These are phyloP conservation scores for Bombus polaris DNA, from an alignment of 1,140 invertebrate species.

Conservation along the genomic window DNA sequence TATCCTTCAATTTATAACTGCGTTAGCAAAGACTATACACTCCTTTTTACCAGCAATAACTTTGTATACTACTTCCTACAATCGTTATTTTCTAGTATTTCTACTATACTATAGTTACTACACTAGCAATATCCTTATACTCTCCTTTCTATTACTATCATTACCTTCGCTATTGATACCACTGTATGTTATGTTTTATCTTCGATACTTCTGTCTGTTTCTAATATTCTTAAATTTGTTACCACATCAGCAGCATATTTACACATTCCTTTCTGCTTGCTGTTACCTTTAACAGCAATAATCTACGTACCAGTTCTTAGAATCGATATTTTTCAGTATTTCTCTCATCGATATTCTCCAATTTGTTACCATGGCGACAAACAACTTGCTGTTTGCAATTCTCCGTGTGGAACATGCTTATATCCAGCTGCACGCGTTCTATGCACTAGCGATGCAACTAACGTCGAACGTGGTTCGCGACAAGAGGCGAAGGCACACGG, in stretches of 20 bases:
- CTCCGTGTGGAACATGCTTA: neutral
- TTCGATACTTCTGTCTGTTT: too few relatives aligned
- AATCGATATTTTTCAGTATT: neutral
- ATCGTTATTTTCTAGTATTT: neutral
- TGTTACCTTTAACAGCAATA: neutral
- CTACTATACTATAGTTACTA: neutral
- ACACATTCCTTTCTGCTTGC: neutral
- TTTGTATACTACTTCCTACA: neutral
- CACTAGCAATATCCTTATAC: too few relatives aligned
- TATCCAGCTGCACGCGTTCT: neutral
- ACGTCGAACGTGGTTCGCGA: neutral
- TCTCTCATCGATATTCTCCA: neutral
- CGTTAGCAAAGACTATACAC: neutral
- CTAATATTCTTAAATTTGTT: too few relatives aligned
- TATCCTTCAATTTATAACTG: neutral
- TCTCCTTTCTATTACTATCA: too few relatives aligned
- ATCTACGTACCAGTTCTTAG: neutral
- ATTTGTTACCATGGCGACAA: neutral
- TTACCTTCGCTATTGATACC: too few relatives aligned
- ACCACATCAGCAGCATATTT: too few relatives aligned
- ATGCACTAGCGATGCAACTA: conserved; percentile 2
- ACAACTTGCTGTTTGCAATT: neutral
- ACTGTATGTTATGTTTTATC: too few relatives aligned
- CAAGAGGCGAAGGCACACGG: conserved; percentile 43
- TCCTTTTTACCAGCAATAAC: neutral